phyloP scores from a whole-genome alignment of 2,888 invertebrate species.

The Helobdella robusta region DNA sequence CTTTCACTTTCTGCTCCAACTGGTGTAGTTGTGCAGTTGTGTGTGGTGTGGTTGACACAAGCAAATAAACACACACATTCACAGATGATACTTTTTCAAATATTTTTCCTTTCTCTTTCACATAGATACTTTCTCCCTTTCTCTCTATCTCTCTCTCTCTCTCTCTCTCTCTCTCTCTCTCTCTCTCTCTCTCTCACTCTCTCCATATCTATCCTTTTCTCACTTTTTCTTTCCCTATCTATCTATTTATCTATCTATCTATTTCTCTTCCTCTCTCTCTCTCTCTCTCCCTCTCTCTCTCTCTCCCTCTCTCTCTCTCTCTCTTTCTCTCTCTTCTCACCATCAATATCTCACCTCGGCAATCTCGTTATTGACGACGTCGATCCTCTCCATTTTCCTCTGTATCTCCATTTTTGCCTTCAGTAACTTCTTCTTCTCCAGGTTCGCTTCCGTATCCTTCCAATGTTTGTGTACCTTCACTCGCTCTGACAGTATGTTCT shows the following conservation, averaged over 20 bases:
- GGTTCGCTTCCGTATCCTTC: conserved; percentile 89
- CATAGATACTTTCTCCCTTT: no score
- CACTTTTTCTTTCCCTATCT: no score
- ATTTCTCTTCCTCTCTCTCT: conserved; percentile 3
- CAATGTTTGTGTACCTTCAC: conserved; percentile 86
- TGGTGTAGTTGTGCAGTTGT: no score
- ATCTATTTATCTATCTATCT: no score
- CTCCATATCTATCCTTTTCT: no score
- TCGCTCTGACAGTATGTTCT: conserved; percentile 64
- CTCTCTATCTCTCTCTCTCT: no score
- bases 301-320: conserved; percentile 5
- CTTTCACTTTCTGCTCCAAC: conserved; percentile 91
- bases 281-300: neutral
- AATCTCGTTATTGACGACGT: conserved; percentile 78
- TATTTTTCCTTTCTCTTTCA: no score
- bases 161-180: no score
- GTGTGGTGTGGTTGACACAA: no score
- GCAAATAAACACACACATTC: no score
- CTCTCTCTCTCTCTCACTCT: no score
- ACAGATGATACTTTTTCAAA: no score
- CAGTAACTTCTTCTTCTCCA: conserved; percentile 88
- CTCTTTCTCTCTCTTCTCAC: neutral
- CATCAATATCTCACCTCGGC: conserved; percentile 68
- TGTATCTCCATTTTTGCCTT: conserved; percentile 84
- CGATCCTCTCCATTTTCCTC: conserved; percentile 77